A percentile compares a stretch with the other conserved stretches of the same genome.
Conservation (phyloP, 2,113 vertebrate genomes). For the Macrotus californicus region DNA sequence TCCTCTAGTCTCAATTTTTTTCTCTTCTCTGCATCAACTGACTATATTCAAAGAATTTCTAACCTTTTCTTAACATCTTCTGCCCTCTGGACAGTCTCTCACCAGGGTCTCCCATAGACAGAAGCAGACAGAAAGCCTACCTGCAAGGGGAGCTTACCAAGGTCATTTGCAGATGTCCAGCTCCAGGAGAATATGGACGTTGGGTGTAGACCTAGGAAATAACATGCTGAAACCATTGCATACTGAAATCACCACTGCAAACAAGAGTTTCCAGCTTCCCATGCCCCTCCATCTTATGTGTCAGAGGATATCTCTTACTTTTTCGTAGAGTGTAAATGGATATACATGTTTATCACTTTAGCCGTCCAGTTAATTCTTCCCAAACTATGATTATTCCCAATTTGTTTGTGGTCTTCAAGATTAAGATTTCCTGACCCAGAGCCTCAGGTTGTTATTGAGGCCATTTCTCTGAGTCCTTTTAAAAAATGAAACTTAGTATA, state of each 20-base stretch:
- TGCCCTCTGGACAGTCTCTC: too few species aligned
- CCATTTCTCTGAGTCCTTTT: not conserved
- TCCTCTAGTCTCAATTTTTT: not conserved
- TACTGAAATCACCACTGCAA: not conserved
- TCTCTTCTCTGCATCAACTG: not conserved
- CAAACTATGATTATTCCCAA: not conserved
- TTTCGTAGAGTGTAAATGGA: not conserved
- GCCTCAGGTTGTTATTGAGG: not conserved
- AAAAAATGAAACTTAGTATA: not conserved
- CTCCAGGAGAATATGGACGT: too few species aligned
- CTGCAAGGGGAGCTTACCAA: too few species aligned
- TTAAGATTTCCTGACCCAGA: not conserved
- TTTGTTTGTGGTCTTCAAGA: not conserved
- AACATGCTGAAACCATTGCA: too few species aligned
- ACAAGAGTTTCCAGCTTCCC: not conserved
- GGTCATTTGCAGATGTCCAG: too few species aligned
- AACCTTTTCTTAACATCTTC: not conserved
- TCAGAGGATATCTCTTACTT: not conserved
- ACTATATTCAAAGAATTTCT: not conserved
- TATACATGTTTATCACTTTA: not conserved
- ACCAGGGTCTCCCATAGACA: too few species aligned
- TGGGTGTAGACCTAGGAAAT: too few species aligned
- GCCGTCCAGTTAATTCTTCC: not conserved
- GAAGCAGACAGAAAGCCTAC: too few species aligned
- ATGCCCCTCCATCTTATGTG: fast-evolving